Evolutionary conservation across 2,113 vertebrate genomes (phyloP).

Genomic region (Candoia aspera): DNA sequence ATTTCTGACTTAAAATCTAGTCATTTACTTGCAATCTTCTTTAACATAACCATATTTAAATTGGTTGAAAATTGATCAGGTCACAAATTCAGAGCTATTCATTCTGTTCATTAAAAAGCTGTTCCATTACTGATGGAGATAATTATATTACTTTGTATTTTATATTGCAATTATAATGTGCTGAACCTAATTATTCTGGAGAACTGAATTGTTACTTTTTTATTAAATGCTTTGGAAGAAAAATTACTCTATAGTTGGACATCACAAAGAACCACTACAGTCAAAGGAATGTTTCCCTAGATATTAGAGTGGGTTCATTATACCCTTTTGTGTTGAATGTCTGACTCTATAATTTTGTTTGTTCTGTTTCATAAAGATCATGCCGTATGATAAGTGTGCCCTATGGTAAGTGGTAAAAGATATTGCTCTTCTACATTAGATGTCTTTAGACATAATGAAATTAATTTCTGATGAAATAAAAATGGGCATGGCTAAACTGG

Average conservation of each 20-base stretch:
- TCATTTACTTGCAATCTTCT: neutral
- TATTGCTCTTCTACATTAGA: neutral
- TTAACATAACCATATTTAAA: neutral
- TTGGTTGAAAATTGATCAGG: neutral
- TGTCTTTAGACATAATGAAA: neutral
- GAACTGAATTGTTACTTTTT: neutral
- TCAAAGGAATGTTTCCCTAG: neutral
- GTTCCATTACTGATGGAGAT: neutral
- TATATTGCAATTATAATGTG: neutral
- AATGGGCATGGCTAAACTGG: no score
- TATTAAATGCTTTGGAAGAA: neutral
- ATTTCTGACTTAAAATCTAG: neutral
- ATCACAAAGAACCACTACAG: neutral
- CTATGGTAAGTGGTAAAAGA: neutral
- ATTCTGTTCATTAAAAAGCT: neutral
- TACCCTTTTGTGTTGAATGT: neutral
- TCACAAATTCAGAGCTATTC: neutral
- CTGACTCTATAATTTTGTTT: neutral
- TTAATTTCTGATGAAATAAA: neutral
- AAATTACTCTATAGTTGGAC: neutral
- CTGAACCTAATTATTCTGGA: neutral
- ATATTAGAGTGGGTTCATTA: neutral
- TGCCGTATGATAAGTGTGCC: neutral
- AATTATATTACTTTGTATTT: conserved; percentile 1
- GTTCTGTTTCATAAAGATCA: neutral